phyloP scores from a whole-genome alignment of 2,113 vertebrate genomes.

The Gallinago undulata region DNA sequence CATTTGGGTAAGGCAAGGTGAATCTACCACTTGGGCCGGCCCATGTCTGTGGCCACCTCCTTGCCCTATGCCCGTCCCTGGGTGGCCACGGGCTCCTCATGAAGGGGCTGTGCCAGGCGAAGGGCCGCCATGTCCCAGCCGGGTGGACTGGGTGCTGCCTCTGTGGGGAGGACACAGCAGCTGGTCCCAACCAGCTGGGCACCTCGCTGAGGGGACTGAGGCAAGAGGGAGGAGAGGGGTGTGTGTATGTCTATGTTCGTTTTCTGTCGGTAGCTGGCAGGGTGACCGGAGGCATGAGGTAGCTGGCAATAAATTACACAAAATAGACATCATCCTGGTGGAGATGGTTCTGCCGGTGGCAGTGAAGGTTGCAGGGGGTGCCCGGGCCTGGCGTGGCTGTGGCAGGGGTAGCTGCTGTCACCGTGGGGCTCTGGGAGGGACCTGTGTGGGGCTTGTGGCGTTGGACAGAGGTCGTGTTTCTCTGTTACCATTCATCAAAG shows the following conservation, averaged over 20 bases:
- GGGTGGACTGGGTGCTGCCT: no score
- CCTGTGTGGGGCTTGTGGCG: background rate
- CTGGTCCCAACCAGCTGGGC: accelerated
- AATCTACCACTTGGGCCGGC: background rate
- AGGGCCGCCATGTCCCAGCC: accelerated
- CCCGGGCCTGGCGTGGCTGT: accelerated
- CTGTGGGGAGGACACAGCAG: background rate
- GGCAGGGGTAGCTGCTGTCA: background rate
- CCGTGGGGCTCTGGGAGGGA: background rate
- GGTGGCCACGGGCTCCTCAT: accelerated
- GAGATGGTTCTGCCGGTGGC: background rate
- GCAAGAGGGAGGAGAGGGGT: background rate
- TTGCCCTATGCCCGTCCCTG: accelerated
- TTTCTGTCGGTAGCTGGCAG: background rate
- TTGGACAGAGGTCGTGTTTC: background rate
- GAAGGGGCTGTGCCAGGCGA: accelerated
- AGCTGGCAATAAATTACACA: background rate
- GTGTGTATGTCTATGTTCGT: no score
- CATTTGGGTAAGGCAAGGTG: accelerated
- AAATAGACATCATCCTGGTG: no score
- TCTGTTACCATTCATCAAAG: background rate
- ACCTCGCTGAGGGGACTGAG: background rate
- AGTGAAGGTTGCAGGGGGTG: background rate
- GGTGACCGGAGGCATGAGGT: background rate
- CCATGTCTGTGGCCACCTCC: accelerated